Percentiles rank a stretch among this genome's conserved stretches.
Conservation (phyloP, 2,888 invertebrate genomes). For the Eristalinus sepulchralis region DNA sequence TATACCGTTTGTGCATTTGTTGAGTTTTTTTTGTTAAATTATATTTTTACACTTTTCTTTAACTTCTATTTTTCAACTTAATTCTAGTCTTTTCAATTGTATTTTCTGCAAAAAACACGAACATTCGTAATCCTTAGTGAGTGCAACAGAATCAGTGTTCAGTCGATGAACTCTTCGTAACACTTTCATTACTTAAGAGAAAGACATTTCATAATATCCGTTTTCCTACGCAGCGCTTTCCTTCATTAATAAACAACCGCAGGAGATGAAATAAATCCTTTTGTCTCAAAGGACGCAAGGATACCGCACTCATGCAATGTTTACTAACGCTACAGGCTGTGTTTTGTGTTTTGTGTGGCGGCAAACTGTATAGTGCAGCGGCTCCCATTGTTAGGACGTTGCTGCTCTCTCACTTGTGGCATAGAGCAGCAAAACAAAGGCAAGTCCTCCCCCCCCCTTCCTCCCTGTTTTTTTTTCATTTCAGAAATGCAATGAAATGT, state of each 20-base stretch:
- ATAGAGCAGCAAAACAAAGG: background rate
- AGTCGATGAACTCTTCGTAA: slow-evolving; percentile 44
- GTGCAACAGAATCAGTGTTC: slow-evolving; percentile 33
- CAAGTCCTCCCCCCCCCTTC: background rate
- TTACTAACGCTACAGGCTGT: slow-evolving; percentile 16
- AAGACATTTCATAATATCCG: slow-evolving; percentile 33
- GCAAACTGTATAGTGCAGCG: slow-evolving; percentile 22
- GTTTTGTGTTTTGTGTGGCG: slow-evolving; percentile 17
- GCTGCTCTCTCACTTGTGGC: slow-evolving; percentile 2
- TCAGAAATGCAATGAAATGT: background rate
- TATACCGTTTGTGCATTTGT: slow-evolving; percentile 61
- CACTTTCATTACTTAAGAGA: background rate
- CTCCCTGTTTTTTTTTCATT: background rate
- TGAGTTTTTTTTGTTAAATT: slow-evolving; percentile 5
- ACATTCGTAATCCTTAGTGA: background rate
- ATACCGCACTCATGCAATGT: slow-evolving; percentile 18
- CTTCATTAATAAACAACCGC: slow-evolving; percentile 53
- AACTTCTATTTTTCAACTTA: background rate
- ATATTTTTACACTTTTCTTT: background rate
- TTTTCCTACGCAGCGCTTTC: slow-evolving; percentile 18
- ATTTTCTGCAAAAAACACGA: slow-evolving; percentile 9
- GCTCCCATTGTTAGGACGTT: slow-evolving; percentile 50
- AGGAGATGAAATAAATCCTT: slow-evolving; percentile 35
- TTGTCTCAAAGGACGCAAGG: slow-evolving; percentile 29
- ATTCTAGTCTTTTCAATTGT: background rate